These are phyloP conservation scores for Harpagoxenus sublaevis DNA, from an alignment of 2,888 invertebrate species.

Conservation along the genomic window DNA sequence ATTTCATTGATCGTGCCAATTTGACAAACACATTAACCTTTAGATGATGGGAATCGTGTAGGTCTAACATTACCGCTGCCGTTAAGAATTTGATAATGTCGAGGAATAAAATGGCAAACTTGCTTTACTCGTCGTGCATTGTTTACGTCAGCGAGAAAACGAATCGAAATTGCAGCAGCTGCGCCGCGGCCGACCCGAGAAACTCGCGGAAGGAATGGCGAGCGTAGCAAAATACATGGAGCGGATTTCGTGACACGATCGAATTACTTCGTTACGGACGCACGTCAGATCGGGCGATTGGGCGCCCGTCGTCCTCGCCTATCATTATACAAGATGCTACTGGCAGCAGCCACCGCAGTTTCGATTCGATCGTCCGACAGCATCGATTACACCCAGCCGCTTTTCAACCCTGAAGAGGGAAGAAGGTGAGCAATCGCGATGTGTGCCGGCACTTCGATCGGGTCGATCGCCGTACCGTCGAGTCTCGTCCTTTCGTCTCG, in stretches of 20 bases:
- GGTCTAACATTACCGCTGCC: constrained; percentile 9
- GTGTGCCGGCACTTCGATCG: constrained; percentile 66
- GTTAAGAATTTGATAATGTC: constrained; percentile 29
- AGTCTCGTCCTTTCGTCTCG: constrained; percentile 70
- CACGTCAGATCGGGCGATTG: constrained; percentile 35
- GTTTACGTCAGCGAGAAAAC: constrained; percentile 32
- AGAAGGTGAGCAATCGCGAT: constrained; percentile 59
- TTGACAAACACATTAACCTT: neutral
- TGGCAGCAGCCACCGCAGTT: constrained; percentile 68
- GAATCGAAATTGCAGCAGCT: constrained; percentile 15
- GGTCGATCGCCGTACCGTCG: constrained; percentile 54
- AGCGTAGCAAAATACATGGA: constrained; percentile 34
- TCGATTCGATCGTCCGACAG: constrained; percentile 72
- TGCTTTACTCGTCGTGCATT: neutral
- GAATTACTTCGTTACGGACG: constrained; percentile 45
- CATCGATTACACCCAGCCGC: constrained; percentile 73
- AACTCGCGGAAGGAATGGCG: constrained; percentile 10
- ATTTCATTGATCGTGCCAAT: constrained; percentile 25
- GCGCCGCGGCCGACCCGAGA: neutral
- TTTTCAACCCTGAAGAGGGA: constrained; percentile 56
- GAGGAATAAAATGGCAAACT: constrained; percentile 11
- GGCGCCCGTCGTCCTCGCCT: constrained; percentile 58
- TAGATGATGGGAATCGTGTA: neutral
- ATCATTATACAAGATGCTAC: constrained; percentile 78
- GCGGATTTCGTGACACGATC: constrained; percentile 46